A percentile compares a stretch with the other conserved stretches of the same genome.
These are phyloP conservation scores for Arbacia lixula DNA, from an alignment of 53 echinoderm and acorn worm genomes.

Conservation along the genomic window DNA sequence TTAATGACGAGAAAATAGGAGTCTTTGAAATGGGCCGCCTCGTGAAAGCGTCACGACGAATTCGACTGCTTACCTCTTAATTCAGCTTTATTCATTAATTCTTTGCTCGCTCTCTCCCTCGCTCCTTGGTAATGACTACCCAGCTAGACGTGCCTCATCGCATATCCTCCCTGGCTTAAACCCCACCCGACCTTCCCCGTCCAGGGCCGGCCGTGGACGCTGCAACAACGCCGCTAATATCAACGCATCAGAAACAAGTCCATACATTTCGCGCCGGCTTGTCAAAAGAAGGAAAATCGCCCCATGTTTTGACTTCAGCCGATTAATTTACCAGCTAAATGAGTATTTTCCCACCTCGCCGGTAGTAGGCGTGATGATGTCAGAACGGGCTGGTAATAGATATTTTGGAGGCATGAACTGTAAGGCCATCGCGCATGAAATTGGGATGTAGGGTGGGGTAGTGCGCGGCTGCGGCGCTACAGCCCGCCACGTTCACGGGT, in stretches of 20 bases:
- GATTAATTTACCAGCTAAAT: slow-evolving; percentile 42
- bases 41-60: slow-evolving; percentile 35
- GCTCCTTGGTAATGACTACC: slow-evolving; percentile 5
- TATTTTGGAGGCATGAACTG: too few species aligned
- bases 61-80: too few species aligned
- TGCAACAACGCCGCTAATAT: slow-evolving; percentile 25
- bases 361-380: too few species aligned
- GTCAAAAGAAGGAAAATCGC: slow-evolving; percentile 16
- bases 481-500: too few species aligned
- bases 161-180: slow-evolving; percentile 38
- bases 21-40: slow-evolving; percentile 42
- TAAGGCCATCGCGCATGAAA: too few species aligned
- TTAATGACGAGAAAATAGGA: background rate
- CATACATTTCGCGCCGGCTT: slow-evolving; percentile 44
- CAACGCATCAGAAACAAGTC: background rate
- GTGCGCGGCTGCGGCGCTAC: too few species aligned
- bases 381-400: too few species aligned
- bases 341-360: slow-evolving; percentile 9
- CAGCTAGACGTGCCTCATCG: slow-evolving; percentile 21
- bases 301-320: slow-evolving; percentile 15
- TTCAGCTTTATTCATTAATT: slow-evolving; percentile 26
- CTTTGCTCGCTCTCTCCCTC: too few species aligned
- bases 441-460: too few species aligned
- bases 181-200: slow-evolving; percentile 5
- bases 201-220: slow-evolving; percentile 16